phyloP scores from a whole-genome alignment of 2,797 vertebrate species.

The Cirrhinus mrigala region DNA sequence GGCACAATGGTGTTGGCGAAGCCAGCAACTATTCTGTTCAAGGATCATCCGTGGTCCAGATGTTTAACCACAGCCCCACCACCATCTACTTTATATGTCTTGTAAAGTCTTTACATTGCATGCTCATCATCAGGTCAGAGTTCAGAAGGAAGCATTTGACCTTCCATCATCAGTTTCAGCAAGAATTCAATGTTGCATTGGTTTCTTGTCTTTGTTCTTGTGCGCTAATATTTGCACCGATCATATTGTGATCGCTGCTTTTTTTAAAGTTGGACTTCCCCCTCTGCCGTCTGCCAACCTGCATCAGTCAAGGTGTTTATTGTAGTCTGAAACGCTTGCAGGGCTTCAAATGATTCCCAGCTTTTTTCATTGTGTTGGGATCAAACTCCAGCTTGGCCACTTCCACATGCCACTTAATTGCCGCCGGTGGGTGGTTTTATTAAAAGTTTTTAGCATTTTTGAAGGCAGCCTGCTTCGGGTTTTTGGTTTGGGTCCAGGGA shows the following conservation, averaged over 20 bases:
- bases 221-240: background rate
- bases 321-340: conserved; percentile 60
- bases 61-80: conserved; percentile 25
- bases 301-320: conserved; percentile 30
- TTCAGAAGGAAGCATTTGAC: conserved; percentile 19
- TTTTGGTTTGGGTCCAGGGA: conserved; percentile 64
- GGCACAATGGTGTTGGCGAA: background rate
- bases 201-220: background rate
- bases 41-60: background rate
- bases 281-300: background rate
- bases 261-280: conserved; percentile 12
- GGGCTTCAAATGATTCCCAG: conserved; percentile 70
- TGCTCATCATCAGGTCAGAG: conserved; percentile 26
- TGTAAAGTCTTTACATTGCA: conserved; percentile 17
- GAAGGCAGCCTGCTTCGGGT: conserved; percentile 66
- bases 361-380: conserved; percentile 66
- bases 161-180: conserved; percentile 4
- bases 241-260: conserved; percentile 23
- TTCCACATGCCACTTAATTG: conserved; percentile 75
- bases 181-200: conserved; percentile 1
- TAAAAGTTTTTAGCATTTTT: conserved; percentile 70
- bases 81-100: conserved; percentile 4
- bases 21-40: background rate
- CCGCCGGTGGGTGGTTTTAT: conserved; percentile 73
- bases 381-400: conserved; percentile 64